Evolutionary conservation across 2,113 vertebrate species (phyloP).

Genomic region (Picathartes gymnocephalus): DNA sequence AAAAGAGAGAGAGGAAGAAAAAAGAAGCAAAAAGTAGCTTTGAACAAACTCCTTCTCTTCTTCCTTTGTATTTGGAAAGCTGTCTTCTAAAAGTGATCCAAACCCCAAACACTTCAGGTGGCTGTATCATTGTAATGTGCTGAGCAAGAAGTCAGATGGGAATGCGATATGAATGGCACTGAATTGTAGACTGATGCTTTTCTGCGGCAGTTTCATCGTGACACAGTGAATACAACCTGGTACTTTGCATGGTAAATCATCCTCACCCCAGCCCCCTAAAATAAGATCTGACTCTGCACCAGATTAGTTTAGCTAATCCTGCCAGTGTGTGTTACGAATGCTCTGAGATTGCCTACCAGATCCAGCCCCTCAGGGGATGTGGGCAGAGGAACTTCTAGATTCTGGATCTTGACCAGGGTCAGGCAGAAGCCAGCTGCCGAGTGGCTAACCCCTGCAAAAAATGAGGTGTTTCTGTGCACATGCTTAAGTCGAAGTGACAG

Average conservation of each 20-base stretch:
- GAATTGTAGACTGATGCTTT: background rate
- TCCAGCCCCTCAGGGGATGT: conserved; percentile 40
- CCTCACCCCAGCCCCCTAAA: background rate
- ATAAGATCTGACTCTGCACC: background rate
- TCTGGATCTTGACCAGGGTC: conserved; percentile 41
- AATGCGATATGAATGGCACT: background rate
- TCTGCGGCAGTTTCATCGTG: background rate
- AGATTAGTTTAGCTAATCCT: background rate
- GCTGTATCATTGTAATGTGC: background rate
- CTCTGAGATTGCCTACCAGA: conserved; percentile 50
- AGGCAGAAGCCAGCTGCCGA: conserved; percentile 35
- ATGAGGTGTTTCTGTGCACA: conserved; percentile 18
- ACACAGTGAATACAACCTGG: background rate
- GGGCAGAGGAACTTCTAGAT: conserved; percentile 46
- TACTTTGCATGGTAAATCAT: background rate
- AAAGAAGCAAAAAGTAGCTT: background rate
- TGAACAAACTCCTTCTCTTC: background rate
- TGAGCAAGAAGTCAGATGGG: background rate
- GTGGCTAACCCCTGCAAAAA: conserved; percentile 44
- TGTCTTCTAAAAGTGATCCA: background rate
- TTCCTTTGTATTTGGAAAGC: background rate
- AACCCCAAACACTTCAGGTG: background rate
- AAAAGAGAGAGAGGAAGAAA: background rate
- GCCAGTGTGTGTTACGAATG: background rate
- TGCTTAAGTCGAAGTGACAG: background rate